Base-by-base conservation (phyloP, 2,797 vertebrate genomes). In the Hydrocynus forskahlii region DNA sequence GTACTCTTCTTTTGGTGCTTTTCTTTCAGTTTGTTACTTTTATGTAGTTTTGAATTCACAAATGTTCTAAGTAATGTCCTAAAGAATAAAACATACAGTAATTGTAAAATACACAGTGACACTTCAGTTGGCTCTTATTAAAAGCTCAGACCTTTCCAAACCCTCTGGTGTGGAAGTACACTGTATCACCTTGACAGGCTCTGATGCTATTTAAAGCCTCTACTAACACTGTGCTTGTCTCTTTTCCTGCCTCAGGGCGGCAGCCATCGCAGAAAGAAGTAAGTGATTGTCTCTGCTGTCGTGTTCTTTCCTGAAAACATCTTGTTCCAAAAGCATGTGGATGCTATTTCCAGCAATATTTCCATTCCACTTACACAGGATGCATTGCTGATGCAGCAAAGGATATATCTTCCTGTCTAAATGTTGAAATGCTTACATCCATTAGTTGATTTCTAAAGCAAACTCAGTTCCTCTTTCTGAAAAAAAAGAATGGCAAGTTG, bases 221-320 rank as follows among this genome's bases (percentile, higher is more conserved):
- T 85, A 82, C 88, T 93, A 87, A 93, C 88, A 57, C 43, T 66
- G 43, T 81, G 75, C 86, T 62, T 92, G 66, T 86, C 43, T 89
- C 43, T 79, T 69, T 93, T 91, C 91, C 90, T 89, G 92, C 86
- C 88, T 81, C 83, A 99, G 98, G 91, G 96, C 97, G 88, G 97
- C 97, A 84, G 98, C 98, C 0, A 96, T 98, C 78, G 98, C 97
- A 19, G 98, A 99, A 89, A 98, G 96, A 96, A 99, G 98, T 99
- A 93, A 98, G 98, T 96, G 84, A 73, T 79, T 86, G 79, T 90
- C 87, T 88, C 71, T 86, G 85, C 62, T 79, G 60, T 60, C 76
- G 45, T 59, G 78, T 78, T 88, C 69, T 79, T 86, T 78, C 83
- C 43, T 8, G 68, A 78, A 83, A 75, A 86, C 66, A 16, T 40